Evolutionary conservation across 2,113 vertebrate genomes (phyloP).

Genomic region (Sakesphorus luctuosus): DNA sequence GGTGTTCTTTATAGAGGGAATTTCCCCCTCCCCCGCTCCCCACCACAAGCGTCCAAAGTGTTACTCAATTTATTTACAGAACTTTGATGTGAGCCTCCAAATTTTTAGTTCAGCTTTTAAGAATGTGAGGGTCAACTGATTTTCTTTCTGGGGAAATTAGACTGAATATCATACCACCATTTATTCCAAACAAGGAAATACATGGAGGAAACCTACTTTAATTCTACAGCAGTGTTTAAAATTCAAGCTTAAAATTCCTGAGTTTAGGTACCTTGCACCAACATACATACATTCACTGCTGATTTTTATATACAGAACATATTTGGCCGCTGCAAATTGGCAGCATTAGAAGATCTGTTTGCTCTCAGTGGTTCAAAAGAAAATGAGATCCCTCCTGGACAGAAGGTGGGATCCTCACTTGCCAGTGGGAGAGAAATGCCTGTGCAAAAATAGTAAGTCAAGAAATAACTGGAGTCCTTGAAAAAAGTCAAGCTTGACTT

Average conservation of each 20-base stretch:
- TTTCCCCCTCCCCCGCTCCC: constrained; percentile 51
- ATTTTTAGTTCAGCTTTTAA: constrained; percentile 79
- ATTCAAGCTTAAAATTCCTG: background rate
- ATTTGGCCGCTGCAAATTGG: background rate
- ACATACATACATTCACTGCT: background rate
- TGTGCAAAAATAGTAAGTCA: background rate
- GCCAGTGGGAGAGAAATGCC: background rate
- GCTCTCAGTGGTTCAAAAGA: background rate
- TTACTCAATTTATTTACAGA: constrained; percentile 86
- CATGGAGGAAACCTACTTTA: constrained; percentile 3
- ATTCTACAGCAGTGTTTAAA: constrained; percentile 25
- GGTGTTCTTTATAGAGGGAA: constrained; percentile 82
- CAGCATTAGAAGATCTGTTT: background rate
- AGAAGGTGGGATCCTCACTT: background rate
- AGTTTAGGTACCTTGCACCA: background rate
- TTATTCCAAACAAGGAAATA: constrained; percentile 73
- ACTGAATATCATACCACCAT: constrained; percentile 68
- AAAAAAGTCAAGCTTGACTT: background rate
- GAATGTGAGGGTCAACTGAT: constrained; percentile 80
- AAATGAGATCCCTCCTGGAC: background rate
- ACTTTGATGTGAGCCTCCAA: constrained; percentile 83
- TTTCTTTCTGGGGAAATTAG: constrained; percentile 75
- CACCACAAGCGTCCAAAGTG: constrained; percentile 72
- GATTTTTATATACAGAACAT: background rate
- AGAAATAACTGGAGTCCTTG: background rate